These are phyloP conservation scores for Lethocerus indicus DNA, from an alignment of 1,140 invertebrate genomes.

Conservation along the genomic window DNA sequence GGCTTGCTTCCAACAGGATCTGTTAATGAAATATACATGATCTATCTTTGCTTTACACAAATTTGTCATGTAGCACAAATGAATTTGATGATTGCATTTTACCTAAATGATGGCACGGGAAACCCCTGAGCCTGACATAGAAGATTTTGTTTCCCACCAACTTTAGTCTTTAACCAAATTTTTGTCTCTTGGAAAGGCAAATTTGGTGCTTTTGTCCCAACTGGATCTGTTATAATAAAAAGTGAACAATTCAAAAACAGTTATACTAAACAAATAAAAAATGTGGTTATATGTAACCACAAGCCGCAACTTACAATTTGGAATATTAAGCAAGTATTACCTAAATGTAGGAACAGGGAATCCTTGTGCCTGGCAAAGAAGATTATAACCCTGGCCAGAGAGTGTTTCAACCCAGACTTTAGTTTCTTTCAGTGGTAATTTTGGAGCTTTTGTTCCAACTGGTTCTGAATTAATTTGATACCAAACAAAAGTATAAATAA, in stretches of 20 bases:
- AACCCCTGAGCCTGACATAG: slow-evolving; percentile 46
- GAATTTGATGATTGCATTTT: not conserved
- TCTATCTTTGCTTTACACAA: not conserved
- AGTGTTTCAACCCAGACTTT: not conserved
- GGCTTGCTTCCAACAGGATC: slow-evolving; percentile 35
- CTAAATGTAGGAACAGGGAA: slow-evolving; percentile 33
- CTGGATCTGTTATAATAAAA: slow-evolving; percentile 35
- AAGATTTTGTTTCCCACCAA: slow-evolving; percentile 29
- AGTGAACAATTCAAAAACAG: slow-evolving; percentile 30
- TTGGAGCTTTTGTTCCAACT: slow-evolving; percentile 46
- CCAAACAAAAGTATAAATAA: not conserved
- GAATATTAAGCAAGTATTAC: slow-evolving; percentile 21
- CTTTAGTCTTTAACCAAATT: slow-evolving; percentile 26
- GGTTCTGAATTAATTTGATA: slow-evolving; percentile 33
- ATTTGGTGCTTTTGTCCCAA: slow-evolving; percentile 33
- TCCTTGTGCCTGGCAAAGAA: slow-evolving; percentile 51
- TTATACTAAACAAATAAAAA: slow-evolving; percentile 20
- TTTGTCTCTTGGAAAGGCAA: slow-evolving; percentile 28
- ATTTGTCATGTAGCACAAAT: too few species aligned
- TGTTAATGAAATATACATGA: slow-evolving; percentile 18
- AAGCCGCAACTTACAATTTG: not conserved
- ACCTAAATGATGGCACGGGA: slow-evolving; percentile 26
- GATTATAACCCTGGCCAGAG: slow-evolving; percentile 7
- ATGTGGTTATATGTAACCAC: not conserved
- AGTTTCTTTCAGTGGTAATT: slow-evolving; percentile 15